A percentile compares a stretch with the other conserved stretches of the same genome.
These are phyloP conservation scores for Stigmatopora argus DNA, from an alignment of 2,113 vertebrate species.

Conservation along the genomic window DNA sequence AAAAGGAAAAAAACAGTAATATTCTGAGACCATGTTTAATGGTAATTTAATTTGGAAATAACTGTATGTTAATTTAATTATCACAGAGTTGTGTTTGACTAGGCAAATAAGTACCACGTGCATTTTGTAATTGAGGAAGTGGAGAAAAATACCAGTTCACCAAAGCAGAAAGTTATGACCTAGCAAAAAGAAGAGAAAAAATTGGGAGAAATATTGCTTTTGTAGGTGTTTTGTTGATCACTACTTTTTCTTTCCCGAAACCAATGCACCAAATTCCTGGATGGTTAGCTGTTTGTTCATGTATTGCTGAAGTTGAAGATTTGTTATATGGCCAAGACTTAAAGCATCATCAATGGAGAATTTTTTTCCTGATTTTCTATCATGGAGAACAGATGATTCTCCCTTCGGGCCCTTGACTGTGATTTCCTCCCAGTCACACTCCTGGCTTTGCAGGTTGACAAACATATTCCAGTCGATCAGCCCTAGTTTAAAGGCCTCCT, in stretches of 20 bases:
- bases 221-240: not conserved
- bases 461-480: constrained; percentile 97
- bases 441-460: constrained; percentile 90
- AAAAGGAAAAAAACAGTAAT: not conserved
- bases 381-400: constrained; percentile 86
- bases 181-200: constrained; percentile 11
- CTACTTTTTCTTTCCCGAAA: constrained; percentile 73
- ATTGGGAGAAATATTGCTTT: not conserved
- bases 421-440: constrained; percentile 98
- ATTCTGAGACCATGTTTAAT: constrained; percentile 3
- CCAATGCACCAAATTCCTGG: constrained; percentile 88
- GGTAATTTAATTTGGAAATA: constrained; percentile 3
- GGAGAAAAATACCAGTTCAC: constrained; percentile 18
- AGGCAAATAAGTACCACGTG: constrained; percentile 49
- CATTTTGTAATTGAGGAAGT: constrained; percentile 14
- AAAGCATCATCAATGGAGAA: constrained; percentile 93
- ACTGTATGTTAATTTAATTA: constrained; percentile 13
- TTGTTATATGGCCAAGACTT: constrained; percentile 76
- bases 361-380: constrained; percentile 90
- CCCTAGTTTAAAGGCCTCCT: constrained; percentile 86
- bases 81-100: constrained; percentile 15
- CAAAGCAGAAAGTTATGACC: constrained; percentile 20
- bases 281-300: constrained; percentile 91
- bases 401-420: constrained; percentile 84
- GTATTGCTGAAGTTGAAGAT: constrained; percentile 82